These are phyloP conservation scores for Chrysoperla carnea DNA, from an alignment of 1,140 invertebrate genomes.

Conservation along the genomic window DNA sequence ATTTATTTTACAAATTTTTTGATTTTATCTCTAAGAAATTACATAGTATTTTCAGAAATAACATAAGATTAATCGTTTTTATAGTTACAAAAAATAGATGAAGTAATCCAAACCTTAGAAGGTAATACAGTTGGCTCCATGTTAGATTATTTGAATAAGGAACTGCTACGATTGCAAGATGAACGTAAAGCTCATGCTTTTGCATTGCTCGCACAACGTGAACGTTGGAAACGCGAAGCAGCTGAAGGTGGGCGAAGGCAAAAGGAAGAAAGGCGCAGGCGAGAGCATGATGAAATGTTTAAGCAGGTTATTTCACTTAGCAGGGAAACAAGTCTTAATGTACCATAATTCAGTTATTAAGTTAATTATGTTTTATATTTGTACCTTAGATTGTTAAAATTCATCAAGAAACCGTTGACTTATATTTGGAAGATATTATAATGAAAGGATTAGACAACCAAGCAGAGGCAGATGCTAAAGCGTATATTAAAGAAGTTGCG, in stretches of 20 bases:
- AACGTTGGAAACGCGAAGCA: constrained; percentile 46
- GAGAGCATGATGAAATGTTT: constrained; percentile 61
- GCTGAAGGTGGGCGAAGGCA: constrained; percentile 50
- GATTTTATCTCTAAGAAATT: too few relatives aligned
- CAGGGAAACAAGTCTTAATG: too few relatives aligned
- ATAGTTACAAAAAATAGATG: too few relatives aligned
- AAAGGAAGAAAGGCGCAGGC: constrained; percentile 39
- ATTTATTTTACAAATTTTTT: too few relatives aligned
- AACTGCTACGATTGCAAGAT: constrained; percentile 47
- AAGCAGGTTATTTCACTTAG: constrained; percentile 34
- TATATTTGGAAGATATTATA: constrained; percentile 44
- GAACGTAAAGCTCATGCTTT: constrained; percentile 53
- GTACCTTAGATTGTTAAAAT: constrained; percentile 16
- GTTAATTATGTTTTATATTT: background rate
- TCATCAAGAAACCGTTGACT: constrained; percentile 37
- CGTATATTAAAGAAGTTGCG: constrained; percentile 31
- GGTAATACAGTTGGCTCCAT: constrained; percentile 41
- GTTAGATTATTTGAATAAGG: constrained; percentile 57
- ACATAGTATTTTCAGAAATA: too few relatives aligned
- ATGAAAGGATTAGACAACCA: constrained; percentile 35
- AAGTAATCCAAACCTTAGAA: constrained; percentile 22
- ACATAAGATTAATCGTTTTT: too few relatives aligned
- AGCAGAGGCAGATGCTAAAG: constrained; percentile 31
- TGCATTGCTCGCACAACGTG: constrained; percentile 44
- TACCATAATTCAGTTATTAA: too few relatives aligned